phyloP scores from a whole-genome alignment of 2,113 vertebrate species.

The Tyrannus savana region DNA sequence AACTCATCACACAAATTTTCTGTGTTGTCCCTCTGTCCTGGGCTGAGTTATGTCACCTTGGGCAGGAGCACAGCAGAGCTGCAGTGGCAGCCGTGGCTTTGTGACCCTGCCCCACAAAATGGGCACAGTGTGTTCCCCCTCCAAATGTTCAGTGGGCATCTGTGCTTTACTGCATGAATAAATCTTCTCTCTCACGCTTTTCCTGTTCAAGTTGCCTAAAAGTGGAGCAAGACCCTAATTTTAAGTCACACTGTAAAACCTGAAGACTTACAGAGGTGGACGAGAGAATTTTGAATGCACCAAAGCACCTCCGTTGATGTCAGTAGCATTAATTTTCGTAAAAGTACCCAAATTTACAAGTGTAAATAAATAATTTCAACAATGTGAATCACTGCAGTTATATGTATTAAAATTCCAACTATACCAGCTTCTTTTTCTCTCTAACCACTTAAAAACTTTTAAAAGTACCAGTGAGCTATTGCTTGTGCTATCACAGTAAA shows the following conservation, averaged over 20 bases:
- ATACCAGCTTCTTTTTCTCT: neutral
- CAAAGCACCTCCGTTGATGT: neutral
- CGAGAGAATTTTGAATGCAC: neutral
- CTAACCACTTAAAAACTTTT: neutral
- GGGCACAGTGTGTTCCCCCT: fast-evolving
- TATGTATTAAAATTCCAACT: neutral
- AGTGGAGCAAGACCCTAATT: neutral
- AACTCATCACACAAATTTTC: neutral
- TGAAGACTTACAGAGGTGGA: neutral
- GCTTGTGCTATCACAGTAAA: neutral
- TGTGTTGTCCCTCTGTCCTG: neutral
- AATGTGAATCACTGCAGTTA: neutral
- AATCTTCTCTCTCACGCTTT: neutral
- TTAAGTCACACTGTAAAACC: neutral
- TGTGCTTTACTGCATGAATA: neutral
- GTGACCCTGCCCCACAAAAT: neutral
- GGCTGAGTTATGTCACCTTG: neutral
- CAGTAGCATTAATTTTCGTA: neutral
- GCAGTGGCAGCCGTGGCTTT: neutral
- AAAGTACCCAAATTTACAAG: neutral
- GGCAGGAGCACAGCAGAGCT: neutral
- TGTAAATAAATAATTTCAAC: slow-evolving; percentile 3
- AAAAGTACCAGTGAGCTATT: neutral
- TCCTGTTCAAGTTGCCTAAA: neutral
- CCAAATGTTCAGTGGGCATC: neutral